Evolutionary conservation across 2,888 invertebrate genomes (phyloP).

Genomic region (Gibbula magus): DNA sequence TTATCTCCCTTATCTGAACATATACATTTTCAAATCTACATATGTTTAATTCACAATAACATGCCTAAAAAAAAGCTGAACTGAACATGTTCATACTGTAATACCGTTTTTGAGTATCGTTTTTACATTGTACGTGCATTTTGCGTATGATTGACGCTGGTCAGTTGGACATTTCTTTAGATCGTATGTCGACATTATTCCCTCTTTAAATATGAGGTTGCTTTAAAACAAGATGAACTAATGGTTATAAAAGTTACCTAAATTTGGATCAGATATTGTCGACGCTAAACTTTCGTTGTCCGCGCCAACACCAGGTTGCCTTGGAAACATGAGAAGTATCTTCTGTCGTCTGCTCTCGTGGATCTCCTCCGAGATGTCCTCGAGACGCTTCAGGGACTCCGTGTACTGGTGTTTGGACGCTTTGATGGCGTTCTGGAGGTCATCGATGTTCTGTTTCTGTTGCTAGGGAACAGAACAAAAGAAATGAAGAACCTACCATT

Average conservation of each 20-base stretch:
- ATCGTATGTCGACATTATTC: no score
- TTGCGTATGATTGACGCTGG: no score
- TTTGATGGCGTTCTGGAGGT: slow-evolving; percentile 85
- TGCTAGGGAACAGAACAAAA: slow-evolving; percentile 43
- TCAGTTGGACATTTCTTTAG: no score
- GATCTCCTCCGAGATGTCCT: slow-evolving; percentile 92
- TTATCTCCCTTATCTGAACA: no score
- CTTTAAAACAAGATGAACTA: no score
- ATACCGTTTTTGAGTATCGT: no score
- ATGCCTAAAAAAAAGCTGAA: no score
- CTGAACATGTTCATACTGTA: no score
- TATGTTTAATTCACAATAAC: no score
- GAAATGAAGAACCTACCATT: neutral
- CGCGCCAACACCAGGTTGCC: slow-evolving; percentile 87
- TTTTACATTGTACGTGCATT: no score
- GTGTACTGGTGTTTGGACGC: slow-evolving; percentile 89
- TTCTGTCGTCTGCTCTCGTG: slow-evolving; percentile 59
- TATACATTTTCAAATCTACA: no score
- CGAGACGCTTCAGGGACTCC: slow-evolving; percentile 87
- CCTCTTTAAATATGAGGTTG: no score
- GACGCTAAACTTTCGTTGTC: slow-evolving; percentile 75
- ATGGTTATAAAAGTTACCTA: slow-evolving; percentile 34
- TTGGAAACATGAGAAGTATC: slow-evolving; percentile 76
- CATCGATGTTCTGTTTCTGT: slow-evolving; percentile 62
- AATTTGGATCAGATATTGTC: slow-evolving; percentile 46